A percentile compares a stretch with the other conserved stretches of the same genome.
phyloP scores from a whole-genome alignment of 2,888 invertebrate species.

The Sarcophaga subvicina region DNA sequence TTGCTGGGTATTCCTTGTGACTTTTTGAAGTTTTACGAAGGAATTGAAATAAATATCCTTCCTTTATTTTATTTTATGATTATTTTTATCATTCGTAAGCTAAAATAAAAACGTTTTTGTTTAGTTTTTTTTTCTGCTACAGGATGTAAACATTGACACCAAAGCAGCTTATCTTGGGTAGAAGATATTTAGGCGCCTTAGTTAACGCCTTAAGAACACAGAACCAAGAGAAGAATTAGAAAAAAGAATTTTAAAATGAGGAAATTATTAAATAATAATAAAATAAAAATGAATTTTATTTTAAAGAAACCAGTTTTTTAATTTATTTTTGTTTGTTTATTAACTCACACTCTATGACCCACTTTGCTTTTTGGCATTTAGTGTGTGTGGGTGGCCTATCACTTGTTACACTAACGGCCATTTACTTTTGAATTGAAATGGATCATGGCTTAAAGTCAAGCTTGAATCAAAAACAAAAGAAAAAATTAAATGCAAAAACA shows the following conservation, averaged over 20 bases:
- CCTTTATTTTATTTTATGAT: not conserved
- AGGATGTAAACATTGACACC: slow-evolving; percentile 14
- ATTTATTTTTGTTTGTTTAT: slow-evolving; percentile 1
- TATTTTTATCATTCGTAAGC: slow-evolving; percentile 9
- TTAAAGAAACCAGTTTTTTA: not conserved
- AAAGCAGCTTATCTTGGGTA: slow-evolving; percentile 35
- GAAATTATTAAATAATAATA: not conserved
- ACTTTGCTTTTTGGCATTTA: not conserved
- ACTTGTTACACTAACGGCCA: no score
- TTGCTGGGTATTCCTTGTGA: not conserved
- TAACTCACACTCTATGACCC: slow-evolving; percentile 42
- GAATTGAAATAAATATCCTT: slow-evolving; percentile 22
- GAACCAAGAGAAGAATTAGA: not conserved
- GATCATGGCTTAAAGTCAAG: slow-evolving; percentile 32
- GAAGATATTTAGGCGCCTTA: slow-evolving; percentile 55
- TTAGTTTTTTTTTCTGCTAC: slow-evolving; percentile 1
- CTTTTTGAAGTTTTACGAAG: slow-evolving; percentile 1
- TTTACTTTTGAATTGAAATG: not conserved
- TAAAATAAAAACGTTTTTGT: not conserved
- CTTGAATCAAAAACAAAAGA: slow-evolving; percentile 10
- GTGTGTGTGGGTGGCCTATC: slow-evolving; percentile 52
- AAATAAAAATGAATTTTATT: not conserved
- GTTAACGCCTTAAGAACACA: slow-evolving; percentile 48
- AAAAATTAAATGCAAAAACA: slow-evolving; percentile 1
- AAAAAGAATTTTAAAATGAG: not conserved